phyloP scores from a whole-genome alignment of 2,113 vertebrate genomes.

The Lota lota region DNA sequence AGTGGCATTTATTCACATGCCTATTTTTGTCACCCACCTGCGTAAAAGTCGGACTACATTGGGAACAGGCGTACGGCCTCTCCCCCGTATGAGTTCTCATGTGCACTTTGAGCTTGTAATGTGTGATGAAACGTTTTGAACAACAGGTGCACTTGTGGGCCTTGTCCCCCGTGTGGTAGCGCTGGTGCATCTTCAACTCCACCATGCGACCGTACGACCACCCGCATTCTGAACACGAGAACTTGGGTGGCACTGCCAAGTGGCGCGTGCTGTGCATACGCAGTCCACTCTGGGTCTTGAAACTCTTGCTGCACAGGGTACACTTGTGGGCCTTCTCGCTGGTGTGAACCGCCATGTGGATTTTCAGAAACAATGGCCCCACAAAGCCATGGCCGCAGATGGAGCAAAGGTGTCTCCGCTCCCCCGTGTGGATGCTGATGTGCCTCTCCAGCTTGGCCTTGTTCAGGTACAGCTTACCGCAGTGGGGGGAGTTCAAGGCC shows the following conservation, averaged over 20 bases:
- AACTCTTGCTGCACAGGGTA: conserved; percentile 56
- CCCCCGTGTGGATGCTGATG: conserved; percentile 58
- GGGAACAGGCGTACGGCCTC: conserved; percentile 58
- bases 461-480: conserved; percentile 60
- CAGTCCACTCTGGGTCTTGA: conserved; percentile 57
- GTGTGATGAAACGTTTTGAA: conserved; percentile 62
- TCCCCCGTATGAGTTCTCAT: conserved; percentile 66
- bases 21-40: conserved; percentile 67
- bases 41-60: conserved; percentile 64
- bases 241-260: conserved; percentile 59
- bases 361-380: conserved; percentile 57
- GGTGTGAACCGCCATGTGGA: conserved; percentile 56
- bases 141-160: conserved; percentile 60
- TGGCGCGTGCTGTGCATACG: conserved; percentile 59
- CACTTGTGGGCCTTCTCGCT: conserved; percentile 62
- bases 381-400: conserved; percentile 64
- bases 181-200: conserved; percentile 69
- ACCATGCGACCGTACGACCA: conserved; percentile 62
- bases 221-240: conserved; percentile 57
- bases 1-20: conserved; percentile 64
- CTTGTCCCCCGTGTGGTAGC: conserved; percentile 67
- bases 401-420: conserved; percentile 63
- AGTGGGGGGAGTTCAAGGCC: conserved; percentile 53
- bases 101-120: conserved; percentile 65
- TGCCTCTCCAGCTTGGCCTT: conserved; percentile 63